These are phyloP conservation scores for Fundulus diaphanus DNA, from an alignment of 2,797 vertebrate genomes.

Conservation along the genomic window DNA sequence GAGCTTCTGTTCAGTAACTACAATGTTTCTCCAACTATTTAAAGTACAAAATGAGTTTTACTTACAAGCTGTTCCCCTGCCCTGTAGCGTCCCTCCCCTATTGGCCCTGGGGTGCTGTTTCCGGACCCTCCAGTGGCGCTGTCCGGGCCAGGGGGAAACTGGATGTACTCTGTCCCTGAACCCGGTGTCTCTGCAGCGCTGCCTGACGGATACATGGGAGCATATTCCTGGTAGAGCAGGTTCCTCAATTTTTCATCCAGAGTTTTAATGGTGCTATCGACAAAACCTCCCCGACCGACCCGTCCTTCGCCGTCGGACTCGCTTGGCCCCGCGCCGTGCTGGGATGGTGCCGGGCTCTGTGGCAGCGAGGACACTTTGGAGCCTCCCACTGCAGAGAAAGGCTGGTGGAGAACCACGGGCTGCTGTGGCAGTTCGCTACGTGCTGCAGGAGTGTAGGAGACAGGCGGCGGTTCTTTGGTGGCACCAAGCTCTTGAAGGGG, in stretches of 20 bases:
- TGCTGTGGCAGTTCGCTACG: constrained; percentile 74
- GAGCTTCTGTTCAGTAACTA: not conserved
- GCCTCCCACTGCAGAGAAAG: constrained; percentile 76
- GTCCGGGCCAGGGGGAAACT: constrained; percentile 83
- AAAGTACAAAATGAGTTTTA: not conserved
- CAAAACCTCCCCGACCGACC: constrained; percentile 87
- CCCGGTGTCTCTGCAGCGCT: constrained; percentile 81
- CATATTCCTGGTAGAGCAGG: constrained; percentile 92
- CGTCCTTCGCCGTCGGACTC: constrained; percentile 93
- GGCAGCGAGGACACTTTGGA: constrained; percentile 81
- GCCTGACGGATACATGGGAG: constrained; percentile 84
- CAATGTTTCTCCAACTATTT: not conserved
- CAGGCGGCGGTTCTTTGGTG: constrained; percentile 66
- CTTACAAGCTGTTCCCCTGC: constrained; percentile 82
- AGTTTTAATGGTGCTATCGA: constrained; percentile 96
- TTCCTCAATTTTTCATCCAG: constrained; percentile 96
- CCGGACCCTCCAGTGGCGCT: constrained; percentile 78
- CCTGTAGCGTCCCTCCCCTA: constrained; percentile 80
- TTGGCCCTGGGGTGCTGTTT: constrained; percentile 79
- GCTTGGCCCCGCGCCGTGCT: constrained; percentile 71
- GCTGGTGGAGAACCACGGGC: constrained; percentile 84
- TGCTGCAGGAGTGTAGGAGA: constrained; percentile 61
- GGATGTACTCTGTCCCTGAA: constrained; percentile 86
- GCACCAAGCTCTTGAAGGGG: constrained; percentile 66
- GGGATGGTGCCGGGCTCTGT: constrained; percentile 83